Base-by-base conservation (phyloP, 1,140 invertebrate genomes). In the Penaeus indicus region DNA sequence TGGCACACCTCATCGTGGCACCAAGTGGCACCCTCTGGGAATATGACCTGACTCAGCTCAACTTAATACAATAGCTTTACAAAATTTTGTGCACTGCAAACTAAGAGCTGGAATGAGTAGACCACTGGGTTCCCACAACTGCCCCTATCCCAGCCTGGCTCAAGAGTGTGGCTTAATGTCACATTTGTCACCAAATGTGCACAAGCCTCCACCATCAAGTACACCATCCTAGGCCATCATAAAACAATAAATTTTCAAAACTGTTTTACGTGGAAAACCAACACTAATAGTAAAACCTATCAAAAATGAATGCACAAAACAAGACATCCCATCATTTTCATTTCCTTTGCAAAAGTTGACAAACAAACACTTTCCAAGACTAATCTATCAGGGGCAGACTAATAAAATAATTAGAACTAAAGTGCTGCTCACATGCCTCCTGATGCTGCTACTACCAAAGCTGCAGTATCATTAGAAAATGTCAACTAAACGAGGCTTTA, bases 1-100 rank as follows among this genome's bases (percentile, higher is more conserved):
- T 88, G 81, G 87, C 81, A 87, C 87, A 88, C 87, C 87, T 88
- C 81, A 79, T 18, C 87, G 78, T 84, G 87, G 87, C 87, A 88
- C 69, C 87, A 67, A 25, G 18, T 61, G 86, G 78, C 67, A 83
- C 86, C 72, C 72, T 82, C 61, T 25, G 81, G 80, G 87, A 88
- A 60, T 60, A 83, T 83, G 80, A 77, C 81, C 62, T 67, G 27
- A 88, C 60, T 84, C 75, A 88, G 64, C 82, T 83, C 75, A 88
- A 80, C 85, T 87, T 64, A 82, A 63, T 80, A 85, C 62, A 67
- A 82, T 79, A 38, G 63, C 67, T 64, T 80, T 47, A 42, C 62
- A 64, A 54, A 32, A 80, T 80, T 38, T 86, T n/a, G 54, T 64
- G 61, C 25, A 64, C 32, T 42, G 72, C 67, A 88, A 61, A 8